Conservation (phyloP, 1,140 invertebrate species). For the silkworm (Bombyx mori) region ASM3026992v2 NC_085114.1:9413001-9413500, state of each 20-base stretch:
- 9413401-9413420: too few relatives aligned
- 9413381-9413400: too few relatives aligned
- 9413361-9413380: too few relatives aligned
- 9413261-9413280: constrained; percentile 32
- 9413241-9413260: constrained; percentile 31
- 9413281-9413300: constrained; percentile 22
- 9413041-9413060: constrained; percentile 2
- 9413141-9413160: constrained; percentile 43
- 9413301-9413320: too few relatives aligned
- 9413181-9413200: constrained; percentile 29
- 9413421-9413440: too few relatives aligned
- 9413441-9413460: too few relatives aligned
- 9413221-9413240: constrained; percentile 14
- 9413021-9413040: too few relatives aligned
- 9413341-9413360: too few relatives aligned
- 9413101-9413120: constrained; percentile 42
- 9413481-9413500: too few relatives aligned
- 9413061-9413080: constrained; percentile 37
- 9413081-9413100: constrained; percentile 33
- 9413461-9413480: too few relatives aligned
- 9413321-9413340: too few relatives aligned
- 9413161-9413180: constrained; percentile 37
- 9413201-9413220: constrained; percentile 44
- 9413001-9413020: too few relatives aligned
- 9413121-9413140: constrained; percentile 27